phyloP scores from a whole-genome alignment of 1,140 invertebrate species.

The Ostrea edulis region DNA sequence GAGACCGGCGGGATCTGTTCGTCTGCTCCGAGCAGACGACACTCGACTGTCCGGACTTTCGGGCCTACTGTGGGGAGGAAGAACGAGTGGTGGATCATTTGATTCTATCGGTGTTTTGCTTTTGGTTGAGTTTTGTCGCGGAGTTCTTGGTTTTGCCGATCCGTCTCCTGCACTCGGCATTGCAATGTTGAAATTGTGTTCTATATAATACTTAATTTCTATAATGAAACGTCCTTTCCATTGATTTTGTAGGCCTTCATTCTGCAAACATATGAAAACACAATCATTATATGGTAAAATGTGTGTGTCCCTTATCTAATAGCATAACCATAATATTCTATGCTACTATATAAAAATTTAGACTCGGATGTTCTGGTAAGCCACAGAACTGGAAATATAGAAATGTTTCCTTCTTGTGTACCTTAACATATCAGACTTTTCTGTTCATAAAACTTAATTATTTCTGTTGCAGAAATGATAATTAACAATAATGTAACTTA shows the following conservation, averaged over 20 bases:
- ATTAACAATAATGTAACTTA: too few relatives aligned
- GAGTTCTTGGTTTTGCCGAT: background rate
- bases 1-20: conserved; percentile 51
- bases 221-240: background rate
- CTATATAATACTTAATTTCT: background rate
- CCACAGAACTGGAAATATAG: too few relatives aligned
- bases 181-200: background rate
- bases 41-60: conserved; percentile 40
- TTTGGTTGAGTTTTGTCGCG: background rate
- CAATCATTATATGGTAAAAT: background rate
- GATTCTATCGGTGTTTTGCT: background rate
- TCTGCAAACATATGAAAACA: background rate
- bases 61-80: background rate
- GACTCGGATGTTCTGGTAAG: too few relatives aligned
- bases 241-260: background rate
- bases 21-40: conserved; percentile 29
- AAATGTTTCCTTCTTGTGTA: too few relatives aligned
- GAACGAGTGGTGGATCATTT: background rate
- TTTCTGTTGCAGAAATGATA: too few relatives aligned
- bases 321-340: too few relatives aligned
- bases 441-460: too few relatives aligned
- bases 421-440: too few relatives aligned
- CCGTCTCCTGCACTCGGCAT: conserved; percentile 27
- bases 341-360: too few relatives aligned
- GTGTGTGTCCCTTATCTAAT: too few relatives aligned